Conservation (phyloP, 1,140 invertebrate species). For the Nephila pilipes region DNA sequence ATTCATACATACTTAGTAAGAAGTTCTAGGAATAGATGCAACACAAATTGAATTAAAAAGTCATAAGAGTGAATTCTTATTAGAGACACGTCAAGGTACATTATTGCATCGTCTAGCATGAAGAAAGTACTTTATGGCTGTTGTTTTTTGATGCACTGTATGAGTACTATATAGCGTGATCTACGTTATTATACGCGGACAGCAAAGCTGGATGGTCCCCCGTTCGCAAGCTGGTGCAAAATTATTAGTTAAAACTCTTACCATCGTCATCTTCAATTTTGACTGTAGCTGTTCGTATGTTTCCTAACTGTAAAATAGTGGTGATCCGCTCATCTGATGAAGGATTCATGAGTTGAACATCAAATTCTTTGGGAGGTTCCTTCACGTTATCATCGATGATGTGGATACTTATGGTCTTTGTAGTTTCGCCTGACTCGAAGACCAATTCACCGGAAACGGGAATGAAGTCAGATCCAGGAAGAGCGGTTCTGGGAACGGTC, state of each 20-base stretch:
- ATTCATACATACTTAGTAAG: too few species aligned
- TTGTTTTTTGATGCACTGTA: too few species aligned
- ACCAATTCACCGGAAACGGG: background rate
- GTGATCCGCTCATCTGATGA: background rate
- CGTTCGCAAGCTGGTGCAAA: too few species aligned
- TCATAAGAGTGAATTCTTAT: too few species aligned
- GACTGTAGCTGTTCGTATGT: background rate
- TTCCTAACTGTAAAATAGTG: background rate
- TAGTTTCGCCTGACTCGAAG: background rate
- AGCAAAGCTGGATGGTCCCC: too few species aligned
- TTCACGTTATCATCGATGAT: slow-evolving; percentile 2
- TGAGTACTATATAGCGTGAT: too few species aligned
- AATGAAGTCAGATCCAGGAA: background rate
- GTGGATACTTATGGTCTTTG: background rate
- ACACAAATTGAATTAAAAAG: too few species aligned
- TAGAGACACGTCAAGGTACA: too few species aligned
- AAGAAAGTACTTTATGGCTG: too few species aligned
- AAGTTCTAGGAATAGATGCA: too few species aligned
- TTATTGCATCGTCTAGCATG: too few species aligned
- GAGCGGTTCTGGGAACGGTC: background rate
- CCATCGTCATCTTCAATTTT: slow-evolving; percentile 82
- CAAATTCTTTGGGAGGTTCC: background rate
- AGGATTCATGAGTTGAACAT: slow-evolving; percentile 16
- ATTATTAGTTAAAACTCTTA: slow-evolving; percentile 77
- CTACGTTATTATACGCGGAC: too few species aligned